Base-by-base conservation (phyloP, 2,888 invertebrate species). In the Brassicogethes aeneus region DNA sequence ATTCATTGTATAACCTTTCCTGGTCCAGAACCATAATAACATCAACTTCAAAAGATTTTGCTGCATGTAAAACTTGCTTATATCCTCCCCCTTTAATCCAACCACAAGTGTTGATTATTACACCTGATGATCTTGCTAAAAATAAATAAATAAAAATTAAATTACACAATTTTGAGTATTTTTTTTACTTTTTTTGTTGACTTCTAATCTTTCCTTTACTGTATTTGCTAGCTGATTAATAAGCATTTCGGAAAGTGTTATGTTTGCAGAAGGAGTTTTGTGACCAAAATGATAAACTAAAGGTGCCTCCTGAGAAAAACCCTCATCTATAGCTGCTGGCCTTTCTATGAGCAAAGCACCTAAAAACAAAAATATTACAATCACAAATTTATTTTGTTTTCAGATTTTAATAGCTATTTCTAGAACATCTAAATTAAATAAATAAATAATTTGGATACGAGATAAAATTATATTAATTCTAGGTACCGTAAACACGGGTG, bases 21-120 rank as follows among this genome's bases (percentile, higher is more conserved):
- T 97, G 95, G 66, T 97, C 97, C 47, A 99, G 65, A 0, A 97
- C 96, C 53, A 97, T 73, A 52, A 99, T 90, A 0, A 94, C 85
- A 60, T 95, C 93, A 2, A 95, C 94, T 74, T 95, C 93, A 68
- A 97, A 97, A 0, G 90, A 86, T 56, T 90, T 85, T 0, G 94
- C 93, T 0, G 91, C 84, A 56, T 91, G 87, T 2, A 89, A 79
- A 8, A 99, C 66, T 40, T 88, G 77, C 56, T 84, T 83, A 66
- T 94, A 97, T 0, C 96, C 97, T 0, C 77, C 82, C 0, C 84
- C 88, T 67, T 94, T 93, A 2, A 96, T 84, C 95, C 95, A 99
- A 0, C 97, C 97, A 55, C 95, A 94, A 0, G 97, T 97, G 67
- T 99, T 99, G 50, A 99, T 92, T 23, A 99, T 81, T 2, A 90